Base-by-base conservation (phyloP, 2,113 vertebrate species). In the Acanthochromis polyacanthus region DNA sequence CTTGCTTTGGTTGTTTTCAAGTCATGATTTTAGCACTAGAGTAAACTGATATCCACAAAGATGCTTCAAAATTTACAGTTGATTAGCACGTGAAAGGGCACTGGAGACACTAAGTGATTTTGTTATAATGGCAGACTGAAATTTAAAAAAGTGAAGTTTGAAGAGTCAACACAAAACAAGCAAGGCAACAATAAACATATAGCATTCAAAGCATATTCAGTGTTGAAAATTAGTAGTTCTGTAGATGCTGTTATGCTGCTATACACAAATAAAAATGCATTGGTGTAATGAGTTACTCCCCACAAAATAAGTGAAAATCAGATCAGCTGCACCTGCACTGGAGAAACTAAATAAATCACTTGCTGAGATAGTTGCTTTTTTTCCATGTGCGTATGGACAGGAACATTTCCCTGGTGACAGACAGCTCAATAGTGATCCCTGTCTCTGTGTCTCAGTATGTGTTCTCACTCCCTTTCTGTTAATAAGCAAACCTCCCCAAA, bases 401-500 rank as follows among this genome's bases (percentile, higher is more conserved):
- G 48, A 83, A 36, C 62, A 64, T 84, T 82, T 87, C 76, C 81
- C 79, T 6, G 57, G 75, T 85, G 86, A 90, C 83, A 71, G 83
- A 82, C 71, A 82, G 83, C 70, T 86, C 85, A 71, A 67, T 73
- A 65, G 79, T 82, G 76, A 90, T 89, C 80, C 80, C 56, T 75
- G 72, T 75, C 71, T 87, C 46, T 20, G 56, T 46, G 85, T 78
- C 83, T 84, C 69, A 55, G 80, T 81, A 75, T 88, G 88, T 81
- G 80, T 76, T 86, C 61, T 72, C 81, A 76, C 89, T 89, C 74
- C 78, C 83, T 45, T 81, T 70, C 85, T 86, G 85, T 80, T 92
- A 92, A 93, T 88, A 88, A 92, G 89, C 77, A 87, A 85, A 85
- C 71, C 65, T 80, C 55, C 78, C 79, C 62, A 82, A 76, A 85